A percentile compares a stretch with the other conserved stretches of the same genome.
Evolutionary conservation across 2,888 invertebrate species (phyloP).

Genomic region (Nebria brevicollis): DNA sequence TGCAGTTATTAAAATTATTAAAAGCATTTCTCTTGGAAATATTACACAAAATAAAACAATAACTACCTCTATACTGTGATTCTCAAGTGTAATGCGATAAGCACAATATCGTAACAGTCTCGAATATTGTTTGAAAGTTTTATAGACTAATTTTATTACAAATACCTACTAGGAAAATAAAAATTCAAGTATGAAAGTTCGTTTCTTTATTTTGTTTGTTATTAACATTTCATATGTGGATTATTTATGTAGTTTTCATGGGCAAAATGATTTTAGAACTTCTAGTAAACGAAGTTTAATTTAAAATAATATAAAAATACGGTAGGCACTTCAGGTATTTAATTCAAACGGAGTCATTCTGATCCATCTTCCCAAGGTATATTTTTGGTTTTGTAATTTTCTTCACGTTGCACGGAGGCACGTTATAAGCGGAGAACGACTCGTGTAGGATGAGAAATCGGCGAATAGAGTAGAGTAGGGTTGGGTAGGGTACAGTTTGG

Average conservation of each 20-base stretch:
- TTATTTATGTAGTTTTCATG: too few species aligned
- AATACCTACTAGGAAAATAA: too few species aligned
- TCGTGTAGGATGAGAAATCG: background rate
- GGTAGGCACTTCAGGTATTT: slow-evolving; percentile 1
- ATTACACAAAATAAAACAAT: too few species aligned
- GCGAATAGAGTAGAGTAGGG: background rate
- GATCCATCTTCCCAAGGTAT: background rate
- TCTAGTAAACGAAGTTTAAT: background rate
- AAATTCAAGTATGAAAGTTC: too few species aligned
- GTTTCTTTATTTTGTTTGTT: background rate
- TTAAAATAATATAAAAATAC: background rate
- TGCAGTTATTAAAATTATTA: too few species aligned
- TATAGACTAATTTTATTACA: too few species aligned
- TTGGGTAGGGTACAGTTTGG: background rate
- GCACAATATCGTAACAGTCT: too few species aligned
- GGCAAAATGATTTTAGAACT: background rate
- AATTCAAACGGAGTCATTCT: background rate
- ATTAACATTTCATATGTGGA: background rate
- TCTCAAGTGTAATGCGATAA: too few species aligned
- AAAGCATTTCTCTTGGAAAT: too few species aligned
- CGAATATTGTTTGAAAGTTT: too few species aligned
- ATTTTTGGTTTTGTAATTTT: slow-evolving; percentile 1
- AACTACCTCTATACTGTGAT: too few species aligned
- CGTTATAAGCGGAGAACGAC: background rate
- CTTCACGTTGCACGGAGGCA: background rate